Conservation (phyloP, 2,113 vertebrate species). For the Sarotherodon lohbergeri region DNA sequence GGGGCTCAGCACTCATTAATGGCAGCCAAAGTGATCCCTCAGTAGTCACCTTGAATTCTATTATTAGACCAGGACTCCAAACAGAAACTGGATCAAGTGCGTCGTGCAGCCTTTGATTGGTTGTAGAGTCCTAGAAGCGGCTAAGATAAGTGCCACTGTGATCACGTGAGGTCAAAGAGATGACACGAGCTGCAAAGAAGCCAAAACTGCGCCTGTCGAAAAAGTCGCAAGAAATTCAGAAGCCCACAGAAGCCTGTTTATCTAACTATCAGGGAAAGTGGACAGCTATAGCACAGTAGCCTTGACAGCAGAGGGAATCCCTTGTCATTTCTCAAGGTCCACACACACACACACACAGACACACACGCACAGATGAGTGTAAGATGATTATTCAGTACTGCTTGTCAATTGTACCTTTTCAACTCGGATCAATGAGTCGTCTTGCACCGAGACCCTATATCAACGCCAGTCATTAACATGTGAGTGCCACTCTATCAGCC, state of each 20-base stretch:
- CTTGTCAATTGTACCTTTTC: conserved; percentile 72
- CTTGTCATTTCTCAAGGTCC: conserved; percentile 49
- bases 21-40: conserved; percentile 36
- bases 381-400: conserved; percentile 62
- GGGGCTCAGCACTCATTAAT: conserved; percentile 24
- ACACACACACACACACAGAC: not conserved
- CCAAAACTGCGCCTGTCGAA: conserved; percentile 40
- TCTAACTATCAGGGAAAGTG: conserved; percentile 33
- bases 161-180: conserved; percentile 22
- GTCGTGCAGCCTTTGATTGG: not conserved
- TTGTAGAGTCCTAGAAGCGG: not conserved
- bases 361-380: not conserved
- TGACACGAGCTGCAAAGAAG: not conserved
- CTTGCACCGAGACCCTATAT: conserved; percentile 49
- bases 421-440: conserved; percentile 64
- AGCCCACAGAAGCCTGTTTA: conserved; percentile 43
- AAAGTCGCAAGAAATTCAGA: conserved; percentile 31
- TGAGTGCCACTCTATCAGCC: conserved; percentile 63
- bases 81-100: conserved; percentile 14
- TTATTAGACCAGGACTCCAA: conserved; percentile 30
- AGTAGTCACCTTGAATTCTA: conserved; percentile 32
- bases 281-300: conserved; percentile 38
- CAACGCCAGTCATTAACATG: conserved; percentile 67
- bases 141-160: not conserved
- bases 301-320: conserved; percentile 57